Conservation (phyloP, 2,797 vertebrate genomes). For the Manis pentadactyla region DNA sequence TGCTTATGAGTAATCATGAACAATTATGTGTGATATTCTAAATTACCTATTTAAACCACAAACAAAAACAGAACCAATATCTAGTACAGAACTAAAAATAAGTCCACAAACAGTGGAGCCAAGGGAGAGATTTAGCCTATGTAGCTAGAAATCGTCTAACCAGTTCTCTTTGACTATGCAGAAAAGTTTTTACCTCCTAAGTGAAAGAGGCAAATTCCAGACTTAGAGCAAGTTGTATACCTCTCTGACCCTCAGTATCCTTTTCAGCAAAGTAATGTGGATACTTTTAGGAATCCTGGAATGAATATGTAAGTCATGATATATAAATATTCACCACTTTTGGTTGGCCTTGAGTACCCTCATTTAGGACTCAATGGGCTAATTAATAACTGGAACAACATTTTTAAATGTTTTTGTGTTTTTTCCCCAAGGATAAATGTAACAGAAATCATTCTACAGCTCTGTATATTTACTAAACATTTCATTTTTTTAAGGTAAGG, state of each 20-base stretch:
- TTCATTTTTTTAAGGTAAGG: not conserved
- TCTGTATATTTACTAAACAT: conserved; percentile 34
- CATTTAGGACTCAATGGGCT: conserved; percentile 19
- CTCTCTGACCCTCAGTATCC: not conserved
- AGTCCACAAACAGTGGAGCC: not conserved
- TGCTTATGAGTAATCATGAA: not conserved
- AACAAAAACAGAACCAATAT: conserved; percentile 34
- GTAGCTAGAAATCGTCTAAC: not conserved
- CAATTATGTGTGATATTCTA: conserved; percentile 7
- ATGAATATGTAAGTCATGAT: not conserved
- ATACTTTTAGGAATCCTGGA: not conserved
- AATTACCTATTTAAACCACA: conserved; percentile 53
- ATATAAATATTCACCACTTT: conserved; percentile 42
- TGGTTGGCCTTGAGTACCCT: not conserved
- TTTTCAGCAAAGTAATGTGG: not conserved
- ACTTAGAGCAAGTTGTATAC: not conserved
- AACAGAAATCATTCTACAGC: not conserved
- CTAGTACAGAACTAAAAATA: conserved; percentile 22
- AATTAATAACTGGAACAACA: not conserved
- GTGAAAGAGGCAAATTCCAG: not conserved
- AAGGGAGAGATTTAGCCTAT: not conserved
- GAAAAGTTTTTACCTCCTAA: not conserved
- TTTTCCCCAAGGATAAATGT: not conserved
- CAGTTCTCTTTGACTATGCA: not conserved
- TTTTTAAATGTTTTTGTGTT: not conserved